phyloP scores from a whole-genome alignment of 2,113 vertebrate species.

The Chaetodon trifascialis region DNA sequence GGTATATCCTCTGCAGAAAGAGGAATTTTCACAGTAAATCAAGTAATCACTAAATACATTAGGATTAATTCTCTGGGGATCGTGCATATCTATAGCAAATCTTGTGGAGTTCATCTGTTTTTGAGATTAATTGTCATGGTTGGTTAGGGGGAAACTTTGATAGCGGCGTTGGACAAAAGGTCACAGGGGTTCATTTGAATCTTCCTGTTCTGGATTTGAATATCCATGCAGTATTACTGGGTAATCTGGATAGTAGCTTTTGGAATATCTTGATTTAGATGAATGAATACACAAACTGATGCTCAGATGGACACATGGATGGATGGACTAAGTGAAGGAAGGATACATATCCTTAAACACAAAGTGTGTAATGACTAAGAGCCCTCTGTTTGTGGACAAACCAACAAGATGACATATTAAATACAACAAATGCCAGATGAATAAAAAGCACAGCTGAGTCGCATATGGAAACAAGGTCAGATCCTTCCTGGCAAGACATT shows the following conservation, averaged over 20 bases:
- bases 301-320: no score
- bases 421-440: not conserved
- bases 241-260: not conserved
- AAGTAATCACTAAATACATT: not conserved
- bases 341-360: no score
- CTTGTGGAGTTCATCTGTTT: not conserved
- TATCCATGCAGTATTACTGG: not conserved
- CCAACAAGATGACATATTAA: not conserved
- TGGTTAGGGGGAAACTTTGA: not conserved
- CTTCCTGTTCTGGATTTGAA: not conserved
- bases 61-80: not conserved
- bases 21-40: not conserved
- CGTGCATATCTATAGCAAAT: not conserved
- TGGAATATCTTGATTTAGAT: not conserved
- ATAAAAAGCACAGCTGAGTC: slow-evolving; percentile 1
- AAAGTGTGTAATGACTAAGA: no score
- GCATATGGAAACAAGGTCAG: not conserved
- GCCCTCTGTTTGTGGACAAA: not conserved
- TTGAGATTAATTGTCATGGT: not conserved
- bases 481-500: not conserved
- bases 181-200: not conserved
- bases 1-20: not conserved
- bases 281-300: no score
- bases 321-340: no score
- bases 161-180: not conserved